Percentiles rank a stretch among this genome's conserved stretches.
Evolutionary conservation across 2,797 vertebrate species (phyloP).

Genomic region (Okamejei kenojei): DNA sequence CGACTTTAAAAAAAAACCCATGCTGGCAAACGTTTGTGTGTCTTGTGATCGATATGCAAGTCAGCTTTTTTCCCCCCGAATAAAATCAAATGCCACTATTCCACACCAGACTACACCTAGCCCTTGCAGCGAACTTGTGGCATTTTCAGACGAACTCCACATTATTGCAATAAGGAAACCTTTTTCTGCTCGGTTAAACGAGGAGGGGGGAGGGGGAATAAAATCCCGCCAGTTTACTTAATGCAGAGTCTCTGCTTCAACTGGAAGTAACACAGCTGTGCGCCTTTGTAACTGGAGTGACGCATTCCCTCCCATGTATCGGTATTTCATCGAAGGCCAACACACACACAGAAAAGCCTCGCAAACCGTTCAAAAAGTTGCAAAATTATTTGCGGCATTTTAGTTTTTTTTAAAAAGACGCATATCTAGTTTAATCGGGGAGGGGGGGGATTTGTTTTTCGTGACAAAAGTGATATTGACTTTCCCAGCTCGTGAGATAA

Average conservation of each 20-base stretch:
- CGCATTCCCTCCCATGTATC: conserved; percentile 25
- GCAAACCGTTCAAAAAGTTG: conserved; percentile 25
- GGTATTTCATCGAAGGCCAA: conserved; percentile 29
- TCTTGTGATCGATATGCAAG: background rate
- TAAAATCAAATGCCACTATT: background rate
- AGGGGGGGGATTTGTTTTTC: background rate
- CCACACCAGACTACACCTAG: background rate
- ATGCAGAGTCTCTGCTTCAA: background rate
- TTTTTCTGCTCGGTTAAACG: background rate
- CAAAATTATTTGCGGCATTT: background rate
- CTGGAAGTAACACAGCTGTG: conserved; percentile 26
- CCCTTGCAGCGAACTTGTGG: background rate
- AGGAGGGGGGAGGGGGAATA: background rate
- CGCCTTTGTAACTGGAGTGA: conserved; percentile 6
- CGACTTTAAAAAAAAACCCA: too few relatives aligned
- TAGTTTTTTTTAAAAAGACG: background rate
- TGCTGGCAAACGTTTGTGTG: background rate
- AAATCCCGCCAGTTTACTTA: conserved; percentile 27
- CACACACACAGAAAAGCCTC: background rate
- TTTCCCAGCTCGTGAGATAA: conserved; percentile 29
- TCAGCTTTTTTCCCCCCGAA: background rate
- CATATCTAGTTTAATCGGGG: background rate
- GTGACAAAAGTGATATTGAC: background rate
- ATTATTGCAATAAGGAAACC: background rate
- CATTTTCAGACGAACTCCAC: too few relatives aligned